These are phyloP conservation scores for Balearica regulorum DNA, from an alignment of 2,797 vertebrate species.

Conservation along the genomic window DNA sequence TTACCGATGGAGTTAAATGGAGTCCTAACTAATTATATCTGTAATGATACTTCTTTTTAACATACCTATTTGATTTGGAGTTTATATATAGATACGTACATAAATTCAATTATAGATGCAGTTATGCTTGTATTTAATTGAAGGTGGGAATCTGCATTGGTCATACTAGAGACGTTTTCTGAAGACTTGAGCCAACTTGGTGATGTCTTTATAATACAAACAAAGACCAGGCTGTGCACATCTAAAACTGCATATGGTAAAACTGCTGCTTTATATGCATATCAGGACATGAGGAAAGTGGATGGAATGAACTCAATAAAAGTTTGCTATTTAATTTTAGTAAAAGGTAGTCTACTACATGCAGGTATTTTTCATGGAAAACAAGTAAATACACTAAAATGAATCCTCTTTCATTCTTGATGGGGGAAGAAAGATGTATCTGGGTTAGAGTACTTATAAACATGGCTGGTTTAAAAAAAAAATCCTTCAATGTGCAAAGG, in stretches of 20 bases:
- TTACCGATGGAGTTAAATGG: not conserved
- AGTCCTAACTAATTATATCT: conserved; percentile 1
- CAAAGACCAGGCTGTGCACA: not conserved
- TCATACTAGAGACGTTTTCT: not conserved
- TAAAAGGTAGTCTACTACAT: not conserved
- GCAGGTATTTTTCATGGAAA: not conserved
- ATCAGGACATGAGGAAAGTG: not conserved
- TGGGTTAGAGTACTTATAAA: not conserved
- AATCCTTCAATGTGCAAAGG: not conserved
- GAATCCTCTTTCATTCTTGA: not conserved
- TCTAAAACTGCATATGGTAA: not conserved
- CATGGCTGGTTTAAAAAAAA: not conserved
- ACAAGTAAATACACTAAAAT: not conserved
- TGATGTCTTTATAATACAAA: not conserved
- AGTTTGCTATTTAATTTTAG: not conserved
- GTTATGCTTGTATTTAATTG: not conserved
- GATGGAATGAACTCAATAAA: not conserved
- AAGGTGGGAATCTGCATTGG: not conserved
- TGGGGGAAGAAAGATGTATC: not conserved
- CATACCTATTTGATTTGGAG: not conserved
- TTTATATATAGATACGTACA: not conserved
- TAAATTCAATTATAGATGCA: not conserved
- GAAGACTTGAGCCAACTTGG: not conserved
- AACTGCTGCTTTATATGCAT: not conserved
- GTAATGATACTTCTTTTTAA: not conserved